Base-by-base conservation (phyloP, 1,140 invertebrate genomes). In the Scaptomyza hsui region DNA sequence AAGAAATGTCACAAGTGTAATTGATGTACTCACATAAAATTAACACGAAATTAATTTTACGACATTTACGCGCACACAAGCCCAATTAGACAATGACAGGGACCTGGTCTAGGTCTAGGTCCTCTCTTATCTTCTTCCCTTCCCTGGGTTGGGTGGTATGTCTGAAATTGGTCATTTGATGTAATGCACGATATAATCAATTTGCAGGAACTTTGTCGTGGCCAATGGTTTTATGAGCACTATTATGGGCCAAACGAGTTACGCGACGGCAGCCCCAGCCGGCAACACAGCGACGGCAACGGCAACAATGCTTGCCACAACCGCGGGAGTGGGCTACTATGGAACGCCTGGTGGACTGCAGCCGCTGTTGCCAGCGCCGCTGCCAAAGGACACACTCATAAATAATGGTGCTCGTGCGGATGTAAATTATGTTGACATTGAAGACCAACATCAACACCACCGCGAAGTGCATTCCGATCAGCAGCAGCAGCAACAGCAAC, bases 211-310 rank as follows among this genome's bases (percentile, higher is more conserved):
- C 76, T 91, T 91, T 89, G 90, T 91, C 68, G 90, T 91, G 73
- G 90, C 90, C 76, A 91, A 91, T 90, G 90, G 90, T 89, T 91
- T 90, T 83, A 91, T 91, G 90, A 90, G 78, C 59, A 88, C 78
- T 52, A 90, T 91, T 53, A 91, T 91, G 79, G 86, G 86, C 39
- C 89, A 89, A 35, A 45, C 81, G 44, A 67, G 70, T 61, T 76
- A 78, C 45, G 71, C 53, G 39, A 47, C 60, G 16, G 29, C 70
- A 10, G 41, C 61, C 7, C 53, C 64, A 5, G 42, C 35, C 13
- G 18, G 21, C 47, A 45, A 29, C 45, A 15, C 32, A 21, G 32
- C 59, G 24, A 18, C 44, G 29, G 42, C 52, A 32, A 12, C 42
- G 1, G 57, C 26, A 32, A 19, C 42, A 29, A 29, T 59, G 42